These are phyloP conservation scores for Vesta saturnalis DNA, from an alignment of 2,888 invertebrate genomes.

Conservation along the genomic window DNA sequence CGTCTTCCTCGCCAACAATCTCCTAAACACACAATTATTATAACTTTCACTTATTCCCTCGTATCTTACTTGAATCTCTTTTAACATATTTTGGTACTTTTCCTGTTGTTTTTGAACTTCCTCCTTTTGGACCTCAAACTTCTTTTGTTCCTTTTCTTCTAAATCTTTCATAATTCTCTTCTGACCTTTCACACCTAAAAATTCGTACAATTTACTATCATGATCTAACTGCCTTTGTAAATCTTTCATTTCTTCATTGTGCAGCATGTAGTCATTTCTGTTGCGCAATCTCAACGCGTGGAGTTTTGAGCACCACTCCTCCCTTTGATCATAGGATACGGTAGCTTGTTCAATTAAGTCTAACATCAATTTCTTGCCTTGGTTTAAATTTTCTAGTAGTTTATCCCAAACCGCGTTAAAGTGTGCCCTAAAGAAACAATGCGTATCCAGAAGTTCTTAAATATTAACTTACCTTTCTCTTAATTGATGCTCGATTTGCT, in stretches of 20 bases:
- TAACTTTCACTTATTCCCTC: neutral
- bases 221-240: constrained; percentile 87
- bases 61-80: constrained; percentile 70
- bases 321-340: constrained; percentile 88
- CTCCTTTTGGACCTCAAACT: constrained; percentile 73
- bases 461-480: constrained; percentile 71
- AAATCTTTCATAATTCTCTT: constrained; percentile 78
- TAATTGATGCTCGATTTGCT: constrained; percentile 84
- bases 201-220: constrained; percentile 85
- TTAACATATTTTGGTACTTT: constrained; percentile 79
- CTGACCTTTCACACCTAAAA: constrained; percentile 86
- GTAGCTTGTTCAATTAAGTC: constrained; percentile 91
- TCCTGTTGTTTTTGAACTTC: constrained; percentile 76
- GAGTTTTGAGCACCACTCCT: constrained; percentile 82
- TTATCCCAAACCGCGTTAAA: constrained; percentile 87
- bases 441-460: neutral
- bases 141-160: constrained; percentile 78
- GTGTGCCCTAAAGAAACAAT: constrained; percentile 67
- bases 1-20: constrained; percentile 71
- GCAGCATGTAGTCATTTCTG: constrained; percentile 74
- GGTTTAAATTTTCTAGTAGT: constrained; percentile 77
- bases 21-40: constrained; percentile 57
- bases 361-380: constrained; percentile 83
- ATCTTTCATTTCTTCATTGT: constrained; percentile 85
- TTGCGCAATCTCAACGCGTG: constrained; percentile 82